These are phyloP conservation scores for Trematomus loennbergii DNA, from an alignment of 2,113 vertebrate genomes.

Conservation along the genomic window DNA sequence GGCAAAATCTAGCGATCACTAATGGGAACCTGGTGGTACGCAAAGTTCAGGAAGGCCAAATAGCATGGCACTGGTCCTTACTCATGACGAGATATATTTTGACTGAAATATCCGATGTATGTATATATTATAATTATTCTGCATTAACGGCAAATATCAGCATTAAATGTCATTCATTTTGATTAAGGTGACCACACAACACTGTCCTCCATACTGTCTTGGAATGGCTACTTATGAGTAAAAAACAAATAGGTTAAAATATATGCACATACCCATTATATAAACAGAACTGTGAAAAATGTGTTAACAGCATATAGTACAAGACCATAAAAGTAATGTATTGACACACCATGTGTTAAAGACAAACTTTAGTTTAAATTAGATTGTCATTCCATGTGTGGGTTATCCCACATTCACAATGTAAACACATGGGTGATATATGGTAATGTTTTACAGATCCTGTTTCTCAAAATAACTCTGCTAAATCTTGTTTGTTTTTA, in stretches of 20 bases:
- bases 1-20: constrained; percentile 19
- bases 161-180: neutral
- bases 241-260: neutral
- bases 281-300: neutral
- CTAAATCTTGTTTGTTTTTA: neutral
- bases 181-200: neutral
- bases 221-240: neutral
- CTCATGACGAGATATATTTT: neutral
- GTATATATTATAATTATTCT: neutral
- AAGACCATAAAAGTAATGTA: neutral
- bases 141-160: neutral
- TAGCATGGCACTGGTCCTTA: neutral
- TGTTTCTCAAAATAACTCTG: neutral
- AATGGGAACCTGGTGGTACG: constrained; percentile 12
- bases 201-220: neutral
- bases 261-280: neutral
- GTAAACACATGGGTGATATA: constrained; percentile 4
- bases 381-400: neutral
- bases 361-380: neutral
- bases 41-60: neutral
- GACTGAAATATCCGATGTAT: neutral
- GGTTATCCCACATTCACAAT: neutral
- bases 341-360: neutral
- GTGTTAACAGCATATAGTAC: neutral
- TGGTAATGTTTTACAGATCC: neutral